Evolutionary conservation across 2,888 invertebrate genomes (phyloP), one percentile per base, ranked within the genome.

Genomic region (Fabriciana adippe): DNA sequence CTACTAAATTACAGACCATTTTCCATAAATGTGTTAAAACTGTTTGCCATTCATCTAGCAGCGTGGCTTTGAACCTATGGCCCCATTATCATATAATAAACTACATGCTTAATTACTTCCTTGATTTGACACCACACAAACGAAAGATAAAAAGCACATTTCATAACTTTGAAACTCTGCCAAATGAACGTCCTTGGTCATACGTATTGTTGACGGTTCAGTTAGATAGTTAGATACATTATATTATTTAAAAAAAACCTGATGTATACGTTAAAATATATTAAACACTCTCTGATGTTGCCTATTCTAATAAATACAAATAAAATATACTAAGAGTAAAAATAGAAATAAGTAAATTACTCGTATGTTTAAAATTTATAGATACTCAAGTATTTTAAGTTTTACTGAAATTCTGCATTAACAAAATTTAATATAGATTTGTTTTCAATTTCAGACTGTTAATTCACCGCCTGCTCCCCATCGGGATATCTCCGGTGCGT

Each of bases 401-500:
- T 55, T 35, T 57, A 18, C 1, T 56, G 6, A 45, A 18, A 18
- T 18, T 21, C 21, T 57, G 8, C 16, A 15, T 18, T 55, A 18
- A 2, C 54, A 47, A 47, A 21, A 55, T 41, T 13, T 55, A 41
- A 57, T 51, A 54, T 21, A 45, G 4, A 55, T 59, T 59, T 76
- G 78, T 79, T 81, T 71, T 80, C 61, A 69, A 75, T 92, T 93
- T 74, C 93, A 93, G 93, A 92, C 93, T 79, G 93, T 93, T 76
- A 93, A 92, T 82, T 92, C 93, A 64, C 89, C 93, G 74, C 88
- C 92, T 71, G 88, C 89, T 73, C 87, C 88, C 51, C 91, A 92
- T 75, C 89, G 91, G 69, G 92, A 90, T 72, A 84, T 89, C 70
- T 80, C 85, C 55, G 80, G 78, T 63, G 74, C 85, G 55, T 77